Evolutionary conservation across 2,113 vertebrate species (phyloP).

Genomic region (Clinocottus analis): DNA sequence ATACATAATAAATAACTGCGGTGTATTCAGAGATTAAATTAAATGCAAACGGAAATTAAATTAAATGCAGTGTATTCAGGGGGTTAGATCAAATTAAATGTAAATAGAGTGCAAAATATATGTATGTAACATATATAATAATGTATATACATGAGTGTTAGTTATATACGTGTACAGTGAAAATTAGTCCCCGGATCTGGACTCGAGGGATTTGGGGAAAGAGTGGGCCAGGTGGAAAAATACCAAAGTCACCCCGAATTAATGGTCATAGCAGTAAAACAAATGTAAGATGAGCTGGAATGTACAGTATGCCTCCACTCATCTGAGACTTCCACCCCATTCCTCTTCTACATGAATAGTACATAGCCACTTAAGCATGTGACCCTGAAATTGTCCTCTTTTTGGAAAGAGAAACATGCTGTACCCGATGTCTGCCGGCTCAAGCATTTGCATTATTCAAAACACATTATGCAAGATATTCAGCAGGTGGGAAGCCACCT

Average conservation of each 20-base stretch:
- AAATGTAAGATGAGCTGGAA: constrained; percentile 3
- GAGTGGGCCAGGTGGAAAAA: neutral
- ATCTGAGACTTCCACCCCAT: neutral
- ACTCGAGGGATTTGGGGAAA: too few species aligned
- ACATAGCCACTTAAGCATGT: constrained; percentile 27
- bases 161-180: too few species aligned
- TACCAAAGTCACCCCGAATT: neutral
- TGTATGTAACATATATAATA: too few species aligned
- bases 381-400: constrained; percentile 52
- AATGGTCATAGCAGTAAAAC: neutral
- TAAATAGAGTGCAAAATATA: too few species aligned
- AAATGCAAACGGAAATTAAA: too few species aligned
- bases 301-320: neutral
- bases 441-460: constrained; percentile 64
- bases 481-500: constrained; percentile 42
- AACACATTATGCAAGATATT: constrained; percentile 56
- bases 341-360: constrained; percentile 31
- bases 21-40: too few species aligned
- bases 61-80: too few species aligned
- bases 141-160: too few species aligned
- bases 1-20: too few species aligned
- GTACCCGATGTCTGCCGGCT: constrained; percentile 31
- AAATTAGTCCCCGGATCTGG: too few species aligned
- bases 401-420: constrained; percentile 44
- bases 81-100: too few species aligned